Percentiles rank a stretch among this genome's conserved stretches.
phyloP scores from a whole-genome alignment of 2,797 vertebrate species.

The Lycodopsis pacificus region DNA sequence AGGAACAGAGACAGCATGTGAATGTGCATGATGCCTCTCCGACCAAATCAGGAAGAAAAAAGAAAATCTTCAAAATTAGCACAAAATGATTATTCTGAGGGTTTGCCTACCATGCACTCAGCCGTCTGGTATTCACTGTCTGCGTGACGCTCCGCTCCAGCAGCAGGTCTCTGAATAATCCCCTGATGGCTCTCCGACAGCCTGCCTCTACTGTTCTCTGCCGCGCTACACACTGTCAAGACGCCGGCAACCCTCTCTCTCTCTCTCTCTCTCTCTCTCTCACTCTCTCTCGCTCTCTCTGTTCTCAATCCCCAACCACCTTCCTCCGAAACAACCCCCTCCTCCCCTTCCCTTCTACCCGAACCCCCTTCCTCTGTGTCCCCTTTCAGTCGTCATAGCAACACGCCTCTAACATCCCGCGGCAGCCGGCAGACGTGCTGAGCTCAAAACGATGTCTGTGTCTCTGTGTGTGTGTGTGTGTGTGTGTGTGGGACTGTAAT shows the following conservation, averaged over 20 bases:
- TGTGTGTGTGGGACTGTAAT: slow-evolving; percentile 58
- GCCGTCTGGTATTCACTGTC: slow-evolving; percentile 45
- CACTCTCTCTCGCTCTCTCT: slow-evolving; percentile 73
- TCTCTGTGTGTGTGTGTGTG: slow-evolving; percentile 46
- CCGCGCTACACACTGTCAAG: slow-evolving; percentile 67
- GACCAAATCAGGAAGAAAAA: not conserved
- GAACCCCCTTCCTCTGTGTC: slow-evolving; percentile 74
- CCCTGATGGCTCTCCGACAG: slow-evolving; percentile 56
- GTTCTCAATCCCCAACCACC: slow-evolving; percentile 70
- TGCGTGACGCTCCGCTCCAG: slow-evolving; percentile 54
- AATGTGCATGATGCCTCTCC: slow-evolving; percentile 32
- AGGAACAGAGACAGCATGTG: slow-evolving; percentile 39
- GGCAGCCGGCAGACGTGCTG: slow-evolving; percentile 78
- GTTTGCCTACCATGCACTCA: slow-evolving; percentile 65
- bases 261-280: slow-evolving; percentile 82
- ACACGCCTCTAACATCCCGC: slow-evolving; percentile 94
- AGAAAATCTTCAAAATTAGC: slow-evolving; percentile 9
- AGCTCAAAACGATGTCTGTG: slow-evolving; percentile 68
- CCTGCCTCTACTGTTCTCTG: slow-evolving; percentile 41
- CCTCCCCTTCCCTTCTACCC: slow-evolving; percentile 67
- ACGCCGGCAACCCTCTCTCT: slow-evolving; percentile 65
- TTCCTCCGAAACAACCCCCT: slow-evolving; percentile 50
- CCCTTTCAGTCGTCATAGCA: slow-evolving; percentile 92
- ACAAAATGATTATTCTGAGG: slow-evolving; percentile 14
- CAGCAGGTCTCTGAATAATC: slow-evolving; percentile 55